These are phyloP conservation scores for Chloropsis cyanopogon DNA, from an alignment of 2,113 vertebrate genomes.

Conservation along the genomic window DNA sequence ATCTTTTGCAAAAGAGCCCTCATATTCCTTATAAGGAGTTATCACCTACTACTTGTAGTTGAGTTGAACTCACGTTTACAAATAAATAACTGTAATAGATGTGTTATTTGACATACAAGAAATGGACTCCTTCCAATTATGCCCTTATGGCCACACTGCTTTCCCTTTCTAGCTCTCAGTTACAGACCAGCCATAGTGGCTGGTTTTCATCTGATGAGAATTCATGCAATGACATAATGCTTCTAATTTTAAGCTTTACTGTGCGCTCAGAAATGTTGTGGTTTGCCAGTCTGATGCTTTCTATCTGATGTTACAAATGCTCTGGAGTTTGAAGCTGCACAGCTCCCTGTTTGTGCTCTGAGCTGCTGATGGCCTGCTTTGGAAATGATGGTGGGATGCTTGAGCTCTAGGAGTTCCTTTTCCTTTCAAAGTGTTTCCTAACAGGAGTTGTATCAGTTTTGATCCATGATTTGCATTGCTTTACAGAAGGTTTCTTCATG, in stretches of 20 bases:
- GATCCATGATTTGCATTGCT: constrained; percentile 19
- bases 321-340: not conserved
- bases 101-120: not conserved
- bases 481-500: not conserved
- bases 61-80: not conserved
- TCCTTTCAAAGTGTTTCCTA: constrained; percentile 32
- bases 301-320: not conserved
- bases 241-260: not conserved
- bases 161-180: not conserved
- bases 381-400: not conserved
- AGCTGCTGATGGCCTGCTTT: not conserved
- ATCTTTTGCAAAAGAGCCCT: not conserved
- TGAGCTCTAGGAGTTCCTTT: not conserved
- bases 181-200: not conserved
- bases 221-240: not conserved
- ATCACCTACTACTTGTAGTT: not conserved
- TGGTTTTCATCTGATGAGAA: not conserved
- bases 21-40: not conserved
- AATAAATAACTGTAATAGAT: not conserved
- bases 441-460: not conserved
- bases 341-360: not conserved
- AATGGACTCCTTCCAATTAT: not conserved
- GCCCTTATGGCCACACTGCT: not conserved
- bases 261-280: not conserved
- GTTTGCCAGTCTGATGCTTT: not conserved